A percentile compares a stretch with the other conserved stretches of the same genome.
phyloP scores from a whole-genome alignment of 2,888 invertebrate genomes.

The Cheilosia grossa region DNA sequence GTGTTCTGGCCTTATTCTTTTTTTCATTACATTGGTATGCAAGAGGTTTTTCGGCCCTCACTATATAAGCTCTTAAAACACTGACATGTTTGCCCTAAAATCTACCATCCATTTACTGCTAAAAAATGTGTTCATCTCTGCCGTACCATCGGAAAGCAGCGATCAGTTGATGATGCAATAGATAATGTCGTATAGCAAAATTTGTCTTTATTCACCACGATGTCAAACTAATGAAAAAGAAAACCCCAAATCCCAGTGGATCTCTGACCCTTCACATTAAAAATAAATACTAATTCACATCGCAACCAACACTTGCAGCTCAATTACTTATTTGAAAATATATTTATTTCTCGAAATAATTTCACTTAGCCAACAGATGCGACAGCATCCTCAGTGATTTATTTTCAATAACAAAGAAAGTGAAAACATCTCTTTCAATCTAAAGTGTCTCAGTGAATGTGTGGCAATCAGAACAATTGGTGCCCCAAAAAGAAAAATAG shows the following conservation, averaged over 20 bases:
- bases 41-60: too few relatives aligned
- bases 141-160: too few relatives aligned
- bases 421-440: constrained; percentile 25
- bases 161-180: too few relatives aligned
- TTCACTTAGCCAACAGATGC: constrained; percentile 7
- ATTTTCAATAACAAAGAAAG: constrained; percentile 35
- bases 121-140: too few relatives aligned
- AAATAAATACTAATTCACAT: constrained; percentile 16
- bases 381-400: constrained; percentile 44
- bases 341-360: constrained; percentile 27
- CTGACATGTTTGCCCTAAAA: too few relatives aligned
- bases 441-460: constrained; percentile 14
- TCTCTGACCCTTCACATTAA: background rate
- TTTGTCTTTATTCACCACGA: background rate
- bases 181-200: background rate
- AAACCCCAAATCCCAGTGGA: background rate
- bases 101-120: too few relatives aligned
- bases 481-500: background rate
- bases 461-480: background rate
- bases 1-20: too few relatives aligned
- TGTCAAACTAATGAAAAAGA: background rate
- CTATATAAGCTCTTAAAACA: too few relatives aligned
- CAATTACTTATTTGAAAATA: constrained; percentile 28
- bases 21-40: too few relatives aligned
- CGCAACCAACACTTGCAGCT: constrained; percentile 18